Percentiles rank a stretch among this genome's conserved stretches.
Conservation (phyloP, 2,888 invertebrate genomes). For the Drosophila mayaguana region DNA sequence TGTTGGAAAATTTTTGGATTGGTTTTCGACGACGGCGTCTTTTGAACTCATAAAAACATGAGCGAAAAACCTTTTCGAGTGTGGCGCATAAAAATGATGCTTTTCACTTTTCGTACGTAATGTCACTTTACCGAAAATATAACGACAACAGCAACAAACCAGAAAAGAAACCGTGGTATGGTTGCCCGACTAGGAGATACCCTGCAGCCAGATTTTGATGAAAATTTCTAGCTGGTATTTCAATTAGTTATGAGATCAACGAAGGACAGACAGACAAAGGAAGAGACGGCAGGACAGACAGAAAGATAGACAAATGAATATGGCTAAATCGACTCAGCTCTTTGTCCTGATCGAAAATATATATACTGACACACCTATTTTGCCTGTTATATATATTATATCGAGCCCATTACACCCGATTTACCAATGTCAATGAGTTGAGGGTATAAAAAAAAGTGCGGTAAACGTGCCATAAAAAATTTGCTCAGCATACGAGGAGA, state of each 20-base stretch:
- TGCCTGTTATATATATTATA: neutral
- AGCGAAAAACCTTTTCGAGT: conserved; percentile 45
- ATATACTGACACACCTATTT: neutral
- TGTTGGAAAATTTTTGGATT: conserved; percentile 11
- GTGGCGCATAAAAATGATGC: conserved; percentile 53
- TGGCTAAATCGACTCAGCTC: no score
- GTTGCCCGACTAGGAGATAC: neutral
- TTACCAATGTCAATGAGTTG: neutral
- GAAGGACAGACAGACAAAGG: no score
- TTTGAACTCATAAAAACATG: conserved; percentile 50
- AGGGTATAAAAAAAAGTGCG: neutral
- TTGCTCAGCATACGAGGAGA: conserved; percentile 15
- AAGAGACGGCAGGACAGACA: no score
- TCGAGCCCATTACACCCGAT: neutral
- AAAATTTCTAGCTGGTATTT: no score
- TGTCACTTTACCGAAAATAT: conserved; percentile 40
- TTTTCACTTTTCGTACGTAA: conserved; percentile 47
- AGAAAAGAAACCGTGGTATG: no score
- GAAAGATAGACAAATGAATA: no score
- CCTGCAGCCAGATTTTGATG: accelerated
- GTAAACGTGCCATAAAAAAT: conserved; percentile 29
- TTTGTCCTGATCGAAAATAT: no score
- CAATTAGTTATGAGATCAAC: neutral
- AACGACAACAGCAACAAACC: neutral
- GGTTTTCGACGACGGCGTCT: conserved; percentile 37